Percentiles rank a stretch among this genome's conserved stretches.
Evolutionary conservation across 1,140 invertebrate species (phyloP).

Genomic region (Panagrolaimus sp.): DNA sequence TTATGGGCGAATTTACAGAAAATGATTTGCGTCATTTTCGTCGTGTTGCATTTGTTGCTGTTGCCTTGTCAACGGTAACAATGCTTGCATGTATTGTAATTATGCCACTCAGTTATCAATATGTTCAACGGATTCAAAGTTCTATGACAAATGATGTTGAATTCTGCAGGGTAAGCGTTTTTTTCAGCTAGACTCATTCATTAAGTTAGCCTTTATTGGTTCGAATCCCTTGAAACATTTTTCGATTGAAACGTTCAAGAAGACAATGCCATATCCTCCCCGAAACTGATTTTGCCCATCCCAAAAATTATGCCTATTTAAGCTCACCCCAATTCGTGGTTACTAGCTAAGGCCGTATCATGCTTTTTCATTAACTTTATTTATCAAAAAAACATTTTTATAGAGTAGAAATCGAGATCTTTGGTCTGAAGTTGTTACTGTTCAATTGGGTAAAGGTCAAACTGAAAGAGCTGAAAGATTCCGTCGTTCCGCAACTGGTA

Average conservation of each 20-base stretch:
- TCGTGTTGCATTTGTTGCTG: constrained; percentile 48
- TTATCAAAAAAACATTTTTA: constrained; percentile 16
- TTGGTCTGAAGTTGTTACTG: constrained; percentile 53
- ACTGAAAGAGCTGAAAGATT: constrained; percentile 44
- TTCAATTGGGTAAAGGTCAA: constrained; percentile 50
- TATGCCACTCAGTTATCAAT: constrained; percentile 53
- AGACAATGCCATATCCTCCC: too few relatives aligned
- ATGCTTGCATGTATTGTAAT: constrained; percentile 52
- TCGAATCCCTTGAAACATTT: too few relatives aligned
- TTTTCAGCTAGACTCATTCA: too few relatives aligned
- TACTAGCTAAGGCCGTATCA: too few relatives aligned
- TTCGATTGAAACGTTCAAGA: too few relatives aligned
- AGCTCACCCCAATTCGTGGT: too few relatives aligned
- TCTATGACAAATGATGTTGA: constrained; percentile 49
- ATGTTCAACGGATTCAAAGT: constrained; percentile 51
- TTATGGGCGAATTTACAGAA: constrained; percentile 13
- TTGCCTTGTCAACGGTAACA: constrained; percentile 54
- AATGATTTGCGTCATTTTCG: constrained; percentile 34
- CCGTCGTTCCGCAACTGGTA: constrained; percentile 28
- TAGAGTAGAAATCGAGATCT: constrained; percentile 53
- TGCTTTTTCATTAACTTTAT: neutral
- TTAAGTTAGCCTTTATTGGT: too few relatives aligned
- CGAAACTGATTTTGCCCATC: too few relatives aligned
- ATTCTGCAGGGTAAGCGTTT: constrained; percentile 46
- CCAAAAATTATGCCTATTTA: too few relatives aligned